Conservation (phyloP, 1,140 invertebrate species). For the Sminthurinus signatus region DNA sequence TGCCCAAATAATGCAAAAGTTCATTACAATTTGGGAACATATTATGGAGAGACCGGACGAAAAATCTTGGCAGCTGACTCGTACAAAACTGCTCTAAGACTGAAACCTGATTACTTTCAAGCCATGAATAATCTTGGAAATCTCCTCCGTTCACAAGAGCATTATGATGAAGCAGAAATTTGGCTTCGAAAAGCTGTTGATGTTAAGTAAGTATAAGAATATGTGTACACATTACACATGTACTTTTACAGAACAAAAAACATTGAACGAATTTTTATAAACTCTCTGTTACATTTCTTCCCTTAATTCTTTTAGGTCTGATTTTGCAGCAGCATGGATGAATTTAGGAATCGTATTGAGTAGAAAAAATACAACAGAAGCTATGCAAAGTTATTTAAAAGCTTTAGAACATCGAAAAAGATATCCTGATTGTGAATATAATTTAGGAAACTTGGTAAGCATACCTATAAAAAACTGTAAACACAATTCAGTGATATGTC, state of each 20-base stretch:
- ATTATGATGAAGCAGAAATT: slow-evolving; percentile 65
- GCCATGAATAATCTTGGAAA: slow-evolving; percentile 97
- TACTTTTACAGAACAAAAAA: slow-evolving; percentile 16
- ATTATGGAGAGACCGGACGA: slow-evolving; percentile 65
- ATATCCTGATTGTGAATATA: slow-evolving; percentile 91
- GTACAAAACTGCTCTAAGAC: slow-evolving; percentile 56
- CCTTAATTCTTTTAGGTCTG: slow-evolving; percentile 56
- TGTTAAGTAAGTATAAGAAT: slow-evolving; percentile 55
- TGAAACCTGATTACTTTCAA: slow-evolving; percentile 88
- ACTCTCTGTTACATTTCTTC: too few species aligned
- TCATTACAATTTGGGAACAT: slow-evolving; percentile 93
- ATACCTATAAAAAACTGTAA: too few species aligned
- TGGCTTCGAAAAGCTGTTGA: slow-evolving; percentile 66
- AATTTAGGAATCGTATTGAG: slow-evolving; percentile 89
- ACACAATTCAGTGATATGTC: too few species aligned
- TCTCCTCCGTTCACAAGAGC: slow-evolving; percentile 70
- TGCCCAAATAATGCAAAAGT: slow-evolving; percentile 90
- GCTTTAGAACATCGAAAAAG: slow-evolving; percentile 66
- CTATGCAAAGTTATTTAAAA: slow-evolving; percentile 69
- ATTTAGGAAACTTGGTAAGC: slow-evolving; percentile 82
- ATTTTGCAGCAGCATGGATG: slow-evolving; percentile 96
- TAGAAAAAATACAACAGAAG: slow-evolving; percentile 61
- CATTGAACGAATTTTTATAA: not conserved
- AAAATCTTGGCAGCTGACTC: slow-evolving; percentile 61
- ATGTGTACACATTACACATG: not conserved